phyloP scores from a whole-genome alignment of 2,113 vertebrate genomes.

The Phainopepla nitens region DNA sequence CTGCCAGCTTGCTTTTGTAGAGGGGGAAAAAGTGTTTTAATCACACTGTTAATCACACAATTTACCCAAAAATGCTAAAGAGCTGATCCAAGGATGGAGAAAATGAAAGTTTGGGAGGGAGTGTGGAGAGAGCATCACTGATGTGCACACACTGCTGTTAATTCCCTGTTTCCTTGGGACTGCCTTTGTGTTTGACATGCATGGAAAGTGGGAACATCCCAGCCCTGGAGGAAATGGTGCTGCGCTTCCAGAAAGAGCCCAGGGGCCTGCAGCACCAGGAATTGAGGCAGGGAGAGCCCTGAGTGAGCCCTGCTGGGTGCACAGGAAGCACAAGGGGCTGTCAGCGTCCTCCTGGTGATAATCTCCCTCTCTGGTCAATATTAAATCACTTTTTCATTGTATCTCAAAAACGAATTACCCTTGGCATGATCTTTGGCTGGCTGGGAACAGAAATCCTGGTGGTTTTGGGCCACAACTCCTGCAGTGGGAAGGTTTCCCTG shows the following conservation, averaged over 20 bases:
- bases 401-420: background rate
- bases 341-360: background rate
- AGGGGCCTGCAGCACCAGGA: background rate
- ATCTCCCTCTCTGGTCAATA: background rate
- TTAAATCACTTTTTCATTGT: background rate
- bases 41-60: background rate
- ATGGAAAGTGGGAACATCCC: background rate
- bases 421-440: background rate
- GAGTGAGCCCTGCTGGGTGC: background rate
- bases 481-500: background rate
- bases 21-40: background rate
- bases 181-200: background rate
- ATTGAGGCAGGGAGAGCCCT: background rate
- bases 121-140: background rate
- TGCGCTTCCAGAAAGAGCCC: background rate
- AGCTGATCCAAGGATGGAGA: background rate
- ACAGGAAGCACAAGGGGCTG: background rate
- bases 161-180: background rate
- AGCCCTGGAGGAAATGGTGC: background rate
- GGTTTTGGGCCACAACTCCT: background rate
- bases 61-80: background rate
- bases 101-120: background rate
- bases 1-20: background rate
- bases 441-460: background rate
- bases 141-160: background rate